phyloP scores from a whole-genome alignment of 1,140 invertebrate species.

The Drosophila littoralis region DNA sequence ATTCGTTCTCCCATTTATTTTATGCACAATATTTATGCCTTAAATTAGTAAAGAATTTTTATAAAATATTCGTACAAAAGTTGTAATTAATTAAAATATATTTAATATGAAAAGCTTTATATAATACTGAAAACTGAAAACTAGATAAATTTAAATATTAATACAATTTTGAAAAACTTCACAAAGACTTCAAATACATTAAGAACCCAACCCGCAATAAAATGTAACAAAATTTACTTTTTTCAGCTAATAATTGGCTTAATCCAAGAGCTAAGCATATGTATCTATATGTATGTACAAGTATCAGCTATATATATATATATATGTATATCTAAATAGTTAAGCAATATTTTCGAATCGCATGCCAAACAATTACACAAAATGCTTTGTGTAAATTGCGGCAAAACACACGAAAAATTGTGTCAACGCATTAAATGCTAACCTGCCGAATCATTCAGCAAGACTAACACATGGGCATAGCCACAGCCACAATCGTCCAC shows the following conservation, averaged over 20 bases:
- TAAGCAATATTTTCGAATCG: constrained; percentile 46
- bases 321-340: constrained; percentile 65
- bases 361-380: constrained; percentile 25
- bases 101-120: too few relatives aligned
- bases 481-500: neutral
- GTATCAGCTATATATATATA: constrained; percentile 57
- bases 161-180: neutral
- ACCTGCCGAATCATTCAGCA: constrained; percentile 48
- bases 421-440: constrained; percentile 38
- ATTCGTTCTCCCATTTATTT: too few relatives aligned
- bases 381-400: constrained; percentile 4
- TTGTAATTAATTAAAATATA: neutral
- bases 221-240: constrained; percentile 22
- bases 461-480: constrained; percentile 3
- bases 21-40: neutral
- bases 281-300: constrained; percentile 78
- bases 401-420: neutral
- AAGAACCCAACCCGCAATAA: neutral
- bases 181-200: neutral
- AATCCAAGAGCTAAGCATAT: constrained; percentile 47
- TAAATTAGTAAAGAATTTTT: neutral
- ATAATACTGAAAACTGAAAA: too few relatives aligned
- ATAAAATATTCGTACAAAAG: neutral
- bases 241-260: constrained; percentile 59
- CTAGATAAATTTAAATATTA: neutral